Conservation (phyloP, 2,797 vertebrate species). For the Aselliscus stoliczkanus region DNA sequence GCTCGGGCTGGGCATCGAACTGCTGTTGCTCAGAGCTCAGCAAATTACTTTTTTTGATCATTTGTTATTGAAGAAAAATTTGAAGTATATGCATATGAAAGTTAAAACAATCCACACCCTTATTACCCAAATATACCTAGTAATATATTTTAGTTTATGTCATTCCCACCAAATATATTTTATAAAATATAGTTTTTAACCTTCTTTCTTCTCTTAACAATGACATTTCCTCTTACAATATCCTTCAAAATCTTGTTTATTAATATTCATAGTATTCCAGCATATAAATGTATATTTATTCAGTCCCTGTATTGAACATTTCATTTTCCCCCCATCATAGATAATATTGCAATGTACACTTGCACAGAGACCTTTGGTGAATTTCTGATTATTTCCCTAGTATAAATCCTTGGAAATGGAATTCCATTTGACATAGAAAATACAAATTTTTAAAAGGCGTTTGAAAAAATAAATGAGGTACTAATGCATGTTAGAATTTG, state of each 20-base stretch:
- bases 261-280: not conserved
- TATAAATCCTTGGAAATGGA: not conserved
- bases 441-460: not conserved
- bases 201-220: not conserved
- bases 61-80: not conserved
- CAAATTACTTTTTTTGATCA: not conserved
- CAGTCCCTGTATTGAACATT: not conserved
- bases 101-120: not conserved
- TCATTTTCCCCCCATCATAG: not conserved
- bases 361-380: not conserved
- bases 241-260: not conserved
- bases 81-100: not conserved
- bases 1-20: no score
- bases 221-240: not conserved
- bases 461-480: not conserved
- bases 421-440: not conserved
- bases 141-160: not conserved
- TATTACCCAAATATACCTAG: not conserved
- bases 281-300: not conserved
- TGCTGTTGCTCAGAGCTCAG: no score
- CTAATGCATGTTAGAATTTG: not conserved
- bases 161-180: not conserved
- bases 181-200: not conserved
- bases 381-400: not conserved
- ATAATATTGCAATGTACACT: not conserved